Conservation (phyloP, 2,113 vertebrate species). For the Coracopsis vasa region DNA sequence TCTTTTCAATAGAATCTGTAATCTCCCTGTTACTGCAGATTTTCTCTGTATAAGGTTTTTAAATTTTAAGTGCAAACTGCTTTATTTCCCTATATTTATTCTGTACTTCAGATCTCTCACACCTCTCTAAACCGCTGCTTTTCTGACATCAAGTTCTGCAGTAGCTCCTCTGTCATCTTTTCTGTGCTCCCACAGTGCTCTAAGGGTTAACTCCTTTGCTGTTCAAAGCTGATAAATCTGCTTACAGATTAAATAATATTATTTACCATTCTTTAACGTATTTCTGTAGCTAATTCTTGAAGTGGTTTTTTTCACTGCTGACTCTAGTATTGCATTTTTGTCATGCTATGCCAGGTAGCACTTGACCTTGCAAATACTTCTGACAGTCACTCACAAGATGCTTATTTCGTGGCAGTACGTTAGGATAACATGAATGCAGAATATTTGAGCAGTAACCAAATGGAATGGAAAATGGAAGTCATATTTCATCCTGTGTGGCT, state of each 20-base stretch:
- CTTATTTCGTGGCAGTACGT: conserved; percentile 23
- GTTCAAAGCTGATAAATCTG: background rate
- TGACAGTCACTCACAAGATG: background rate
- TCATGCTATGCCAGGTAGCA: background rate
- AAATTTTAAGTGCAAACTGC: background rate
- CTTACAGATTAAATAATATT: background rate
- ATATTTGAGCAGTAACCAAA: conserved; percentile 69
- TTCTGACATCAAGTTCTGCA: background rate
- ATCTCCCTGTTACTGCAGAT: background rate
- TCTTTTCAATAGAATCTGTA: background rate
- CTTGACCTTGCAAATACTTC: conserved; percentile 68
- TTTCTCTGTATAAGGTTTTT: background rate
- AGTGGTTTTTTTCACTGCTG: background rate
- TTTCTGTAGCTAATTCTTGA: background rate
- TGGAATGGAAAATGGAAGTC: conserved; percentile 71
- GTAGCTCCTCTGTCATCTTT: background rate
- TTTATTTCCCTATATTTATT: background rate
- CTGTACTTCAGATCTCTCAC: background rate
- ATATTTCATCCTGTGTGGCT: conserved; percentile 74
- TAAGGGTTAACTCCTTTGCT: background rate
- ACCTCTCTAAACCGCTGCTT: background rate
- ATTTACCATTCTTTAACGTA: background rate
- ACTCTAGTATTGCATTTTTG: background rate
- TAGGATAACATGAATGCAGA: conserved; percentile 66
- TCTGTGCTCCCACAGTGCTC: background rate